Evolutionary conservation across 2,113 vertebrate species (phyloP), one percentile per base, ranked within the genome.

Genomic region (Pelecanus crispus): DNA sequence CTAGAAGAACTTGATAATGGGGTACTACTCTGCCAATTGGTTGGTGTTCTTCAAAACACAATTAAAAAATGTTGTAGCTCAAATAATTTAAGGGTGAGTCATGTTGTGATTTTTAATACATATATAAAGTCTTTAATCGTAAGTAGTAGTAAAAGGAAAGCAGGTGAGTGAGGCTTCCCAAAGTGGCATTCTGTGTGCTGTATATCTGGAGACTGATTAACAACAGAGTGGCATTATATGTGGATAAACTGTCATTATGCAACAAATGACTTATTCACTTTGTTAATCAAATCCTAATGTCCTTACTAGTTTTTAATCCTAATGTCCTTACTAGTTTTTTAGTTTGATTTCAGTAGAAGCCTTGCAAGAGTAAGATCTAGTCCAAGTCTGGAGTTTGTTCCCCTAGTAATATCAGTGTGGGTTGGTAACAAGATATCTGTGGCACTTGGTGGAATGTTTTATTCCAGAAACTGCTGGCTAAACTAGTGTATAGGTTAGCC

Each of bases 11-110:
- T 99, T 77, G 98, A 99, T 94, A 99, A 98, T 88, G 98, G 98
- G 12, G 98, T 98, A 11, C 72, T 98, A 2, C 97, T 99, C 40
- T 99, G 99, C 95, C 98, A 98, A 10, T 97, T 99, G 63, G 97
- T 99, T 75, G 96, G 84, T 32, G 98, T 98, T 87, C 98, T 99
- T 96, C 99, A 99, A 97, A 98, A 96, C 25, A 98, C 98, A 93
- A 95, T 99, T 81, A 98, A 98, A 90, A 92, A 98, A 59, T 98
- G 97, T 93, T 98, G 98, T 92, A 97, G 94, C 86, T 95, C 98
- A 6, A 98, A 98, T 8, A 98, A 98, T 32, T 71, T 96, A 82
- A 97, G 96, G 98, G 99, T 99, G 97, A 98, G 98, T 95, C 36
- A 44, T 40, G 47, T 5, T 16, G 18, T 44, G n/a, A 34, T 58